Evolutionary conservation across 1,140 invertebrate genomes (phyloP).

Genomic region (Atta cephalotes): DNA sequence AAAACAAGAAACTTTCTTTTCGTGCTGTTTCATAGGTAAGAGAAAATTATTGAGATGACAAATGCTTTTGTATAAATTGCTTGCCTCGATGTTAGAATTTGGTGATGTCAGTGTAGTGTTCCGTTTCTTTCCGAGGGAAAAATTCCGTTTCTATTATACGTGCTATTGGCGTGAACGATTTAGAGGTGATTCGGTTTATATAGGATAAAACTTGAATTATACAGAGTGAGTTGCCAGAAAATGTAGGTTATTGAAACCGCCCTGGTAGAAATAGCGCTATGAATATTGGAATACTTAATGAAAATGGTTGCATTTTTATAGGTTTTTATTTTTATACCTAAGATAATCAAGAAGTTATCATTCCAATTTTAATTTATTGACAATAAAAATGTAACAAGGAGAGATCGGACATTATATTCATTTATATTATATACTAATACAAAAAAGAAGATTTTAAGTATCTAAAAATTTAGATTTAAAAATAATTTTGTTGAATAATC

Average conservation of each 20-base stretch:
- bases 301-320: neutral
- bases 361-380: neutral
- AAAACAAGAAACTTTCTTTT: slow-evolving; percentile 17
- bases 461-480: too few species aligned
- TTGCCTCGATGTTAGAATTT: slow-evolving; percentile 17
- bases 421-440: neutral
- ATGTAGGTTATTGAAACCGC: slow-evolving; percentile 51
- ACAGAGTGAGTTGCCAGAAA: slow-evolving; percentile 25
- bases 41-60: slow-evolving; percentile 48
- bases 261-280: neutral
- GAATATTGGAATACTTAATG: neutral
- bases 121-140: slow-evolving; percentile 22
- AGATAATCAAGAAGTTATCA: neutral
- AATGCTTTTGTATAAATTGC: slow-evolving; percentile 25
- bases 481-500: too few species aligned
- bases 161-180: slow-evolving; percentile 13
- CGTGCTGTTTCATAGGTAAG: neutral
- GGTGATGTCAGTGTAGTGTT: slow-evolving; percentile 15
- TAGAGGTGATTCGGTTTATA: slow-evolving; percentile 27
- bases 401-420: neutral
- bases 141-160: slow-evolving; percentile 27
- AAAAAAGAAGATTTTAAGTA: too few species aligned
- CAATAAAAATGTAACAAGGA: neutral
- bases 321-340: too few species aligned
- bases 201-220: slow-evolving; percentile 48